A percentile compares a stretch with the other conserved stretches of the same genome.
phyloP scores from a whole-genome alignment of 2,888 invertebrate species.

The Ormyrus thymus region DNA sequence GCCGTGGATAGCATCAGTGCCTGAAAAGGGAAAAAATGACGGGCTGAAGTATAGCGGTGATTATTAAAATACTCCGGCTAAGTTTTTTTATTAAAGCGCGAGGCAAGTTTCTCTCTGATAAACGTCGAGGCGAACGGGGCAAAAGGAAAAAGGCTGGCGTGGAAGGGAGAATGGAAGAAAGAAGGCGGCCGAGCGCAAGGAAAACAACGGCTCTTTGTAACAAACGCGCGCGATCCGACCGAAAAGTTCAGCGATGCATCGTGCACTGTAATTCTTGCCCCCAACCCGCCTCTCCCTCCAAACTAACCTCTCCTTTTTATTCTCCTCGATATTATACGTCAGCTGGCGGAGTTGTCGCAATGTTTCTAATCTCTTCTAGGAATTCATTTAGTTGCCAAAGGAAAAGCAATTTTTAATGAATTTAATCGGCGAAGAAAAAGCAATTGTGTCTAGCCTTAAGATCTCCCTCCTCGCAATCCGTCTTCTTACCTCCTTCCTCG shows the following conservation, averaged over 20 bases:
- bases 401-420: too few species aligned
- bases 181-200: not conserved
- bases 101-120: conserved; percentile 20
- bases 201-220: conserved; percentile 47
- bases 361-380: too few species aligned
- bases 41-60: conserved; percentile 17
- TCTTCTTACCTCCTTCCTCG: not conserved
- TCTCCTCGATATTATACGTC: too few species aligned
- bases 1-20: too few species aligned
- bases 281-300: conserved; percentile 1
- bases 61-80: conserved; percentile 35
- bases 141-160: too few species aligned
- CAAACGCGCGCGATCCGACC: conserved; percentile 31
- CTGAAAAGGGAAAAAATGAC: not conserved
- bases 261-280: conserved; percentile 39
- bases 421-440: too few species aligned
- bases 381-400: too few species aligned
- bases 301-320: conserved; percentile 1
- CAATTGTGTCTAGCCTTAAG: not conserved
- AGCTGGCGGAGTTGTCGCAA: too few species aligned
- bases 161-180: not conserved
- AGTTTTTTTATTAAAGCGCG: conserved; percentile 29
- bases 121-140: not conserved
- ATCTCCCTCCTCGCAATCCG: conserved; percentile 9
- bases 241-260: conserved; percentile 48